phyloP scores from a whole-genome alignment of 2,113 vertebrate species.

The Ginglymostoma cirratum region DNA sequence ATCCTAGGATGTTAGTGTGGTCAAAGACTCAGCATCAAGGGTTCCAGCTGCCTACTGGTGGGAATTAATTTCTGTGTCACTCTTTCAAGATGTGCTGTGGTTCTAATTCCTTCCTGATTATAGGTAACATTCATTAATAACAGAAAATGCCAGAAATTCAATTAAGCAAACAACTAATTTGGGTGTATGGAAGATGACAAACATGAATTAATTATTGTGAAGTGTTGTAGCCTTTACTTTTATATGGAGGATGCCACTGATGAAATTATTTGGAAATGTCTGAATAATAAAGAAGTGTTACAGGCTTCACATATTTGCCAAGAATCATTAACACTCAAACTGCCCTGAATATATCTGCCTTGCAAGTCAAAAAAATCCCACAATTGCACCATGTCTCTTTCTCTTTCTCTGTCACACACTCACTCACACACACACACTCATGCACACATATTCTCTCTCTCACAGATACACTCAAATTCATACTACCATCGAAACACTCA shows the following conservation, averaged over 20 bases:
- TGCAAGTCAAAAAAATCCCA: not conserved
- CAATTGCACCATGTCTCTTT: too few species aligned
- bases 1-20: not conserved
- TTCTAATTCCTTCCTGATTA: not conserved
- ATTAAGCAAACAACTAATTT: not conserved
- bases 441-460: too few species aligned
- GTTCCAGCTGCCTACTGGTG: not conserved
- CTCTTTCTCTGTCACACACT: too few species aligned
- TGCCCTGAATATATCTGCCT: not conserved
- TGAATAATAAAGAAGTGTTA: not conserved
- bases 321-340: not conserved
- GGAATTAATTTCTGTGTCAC: not conserved
- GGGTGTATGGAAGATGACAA: not conserved
- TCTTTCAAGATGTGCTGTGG: not conserved
- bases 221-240: not conserved
- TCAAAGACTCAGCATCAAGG: not conserved
- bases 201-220: not conserved
- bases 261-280: not conserved
- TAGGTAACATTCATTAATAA: not conserved
- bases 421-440: too few species aligned
- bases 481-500: too few species aligned
- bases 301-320: not conserved
- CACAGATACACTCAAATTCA: too few species aligned
- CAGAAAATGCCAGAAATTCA: not conserved
- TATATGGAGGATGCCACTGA: not conserved